Evolutionary conservation across 1,140 invertebrate genomes (phyloP), one percentile per base, ranked within the genome.

Genomic region (Lepidurus couesii): DNA sequence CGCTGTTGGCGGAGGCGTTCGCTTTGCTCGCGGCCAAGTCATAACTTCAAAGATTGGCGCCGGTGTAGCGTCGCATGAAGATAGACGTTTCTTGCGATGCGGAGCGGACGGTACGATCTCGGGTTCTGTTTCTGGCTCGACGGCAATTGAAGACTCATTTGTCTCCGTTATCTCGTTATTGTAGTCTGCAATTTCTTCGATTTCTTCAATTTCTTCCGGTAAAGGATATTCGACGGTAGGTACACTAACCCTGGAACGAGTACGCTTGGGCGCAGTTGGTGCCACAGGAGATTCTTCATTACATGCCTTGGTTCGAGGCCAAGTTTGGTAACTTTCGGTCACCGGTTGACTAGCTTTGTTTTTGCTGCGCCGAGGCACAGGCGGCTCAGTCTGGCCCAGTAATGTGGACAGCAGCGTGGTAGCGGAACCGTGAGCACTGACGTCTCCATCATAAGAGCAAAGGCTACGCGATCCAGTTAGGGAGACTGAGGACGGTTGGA

Each of bases 1-100:
- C 7, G 83, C 81, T 0, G 80, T 74, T 0, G 86, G 84, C 6
- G 83, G 81, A 7, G 73, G 77, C n/a, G 42, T 81, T 85, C 44
- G 45, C 44, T 65, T 34, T 21, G 76, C 42, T 45, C 42, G 21
- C n/a, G 44, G 8, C 24, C 16, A 53, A 7, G 21, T 53, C 53
- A 65, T 77, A 11, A 13, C 65, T 53, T 77, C 76, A 34, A 53
- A 65, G 11, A 53, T 65, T 43, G 45, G 44, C 16, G 76, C 24
- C 1, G 76, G 45, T n/a, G 44, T 45, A 24, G 42, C 45, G 5
- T 45, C 76, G 10, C 8, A 21, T 1, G 53, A 16, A 16, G 53
- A 9, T 1, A 65, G 1, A 34, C 34, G 34, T 16, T 65, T 65
- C 53, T 65, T 65, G 13, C 53, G 53, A 13, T 21, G 53, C 8